Percentiles rank a stretch among this genome's conserved stretches.
Conservation (phyloP, 2,113 vertebrate species). For the Corythornis madagascariensis region DNA sequence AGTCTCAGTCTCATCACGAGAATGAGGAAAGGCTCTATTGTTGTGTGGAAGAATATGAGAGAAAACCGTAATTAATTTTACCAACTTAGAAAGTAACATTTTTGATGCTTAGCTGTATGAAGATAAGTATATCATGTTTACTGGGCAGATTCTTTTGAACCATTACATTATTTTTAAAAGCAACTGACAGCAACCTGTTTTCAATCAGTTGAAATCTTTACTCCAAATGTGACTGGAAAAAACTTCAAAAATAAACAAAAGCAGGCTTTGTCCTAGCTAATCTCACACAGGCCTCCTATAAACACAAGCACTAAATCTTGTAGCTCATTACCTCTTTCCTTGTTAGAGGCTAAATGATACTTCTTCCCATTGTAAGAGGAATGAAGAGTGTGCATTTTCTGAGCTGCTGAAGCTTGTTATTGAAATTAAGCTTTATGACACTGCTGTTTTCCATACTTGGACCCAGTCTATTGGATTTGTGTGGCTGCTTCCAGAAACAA, state of each 20-base stretch:
- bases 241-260: neutral
- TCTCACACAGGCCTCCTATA: slow-evolving; percentile 15
- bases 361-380: slow-evolving; percentile 69
- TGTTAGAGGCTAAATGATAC: slow-evolving; percentile 70
- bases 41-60: neutral
- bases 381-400: slow-evolving; percentile 78
- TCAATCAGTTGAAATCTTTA: neutral
- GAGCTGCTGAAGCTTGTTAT: slow-evolving; percentile 83
- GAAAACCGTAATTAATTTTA: neutral
- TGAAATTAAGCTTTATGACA: slow-evolving; percentile 86
- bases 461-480: slow-evolving; percentile 59
- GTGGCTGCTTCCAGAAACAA: slow-evolving; percentile 66
- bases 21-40: neutral
- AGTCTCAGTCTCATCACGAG: neutral
- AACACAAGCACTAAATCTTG: slow-evolving; percentile 65
- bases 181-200: neutral
- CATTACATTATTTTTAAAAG: neutral
- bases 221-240: neutral
- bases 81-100: neutral
- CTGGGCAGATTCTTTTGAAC: neutral
- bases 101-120: neutral
- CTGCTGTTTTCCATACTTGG: slow-evolving; percentile 69
- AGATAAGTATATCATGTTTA: neutral
- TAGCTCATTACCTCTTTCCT: slow-evolving; percentile 69
- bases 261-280: neutral